phyloP scores from a whole-genome alignment of 1,140 invertebrate species.

The Schlechtendalia chinensis region DNA sequence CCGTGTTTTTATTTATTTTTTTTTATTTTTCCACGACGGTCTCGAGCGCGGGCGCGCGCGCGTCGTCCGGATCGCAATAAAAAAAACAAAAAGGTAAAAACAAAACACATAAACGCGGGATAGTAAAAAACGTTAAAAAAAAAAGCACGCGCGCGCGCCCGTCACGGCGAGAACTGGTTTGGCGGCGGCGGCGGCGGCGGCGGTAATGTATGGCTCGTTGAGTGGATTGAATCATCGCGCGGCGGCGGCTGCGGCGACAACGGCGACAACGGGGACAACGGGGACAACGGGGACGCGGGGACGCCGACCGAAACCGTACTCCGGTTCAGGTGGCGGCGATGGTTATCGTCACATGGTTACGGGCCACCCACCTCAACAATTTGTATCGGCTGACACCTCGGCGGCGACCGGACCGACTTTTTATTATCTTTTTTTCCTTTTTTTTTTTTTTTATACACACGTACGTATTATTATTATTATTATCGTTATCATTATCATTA shows the following conservation, averaged over 20 bases:
- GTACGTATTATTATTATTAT: too few relatives aligned
- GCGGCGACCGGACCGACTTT: conserved; percentile 14
- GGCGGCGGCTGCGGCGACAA: neutral
- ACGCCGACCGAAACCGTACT: conserved; percentile 44
- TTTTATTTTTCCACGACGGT: too few relatives aligned
- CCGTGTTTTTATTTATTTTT: too few relatives aligned
- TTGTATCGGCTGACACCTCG: conserved; percentile 48
- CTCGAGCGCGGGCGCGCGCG: too few relatives aligned
- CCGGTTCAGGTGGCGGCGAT: conserved; percentile 48
- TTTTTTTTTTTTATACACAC: too few relatives aligned
- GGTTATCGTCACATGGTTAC: conserved; percentile 50
- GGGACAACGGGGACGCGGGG: too few relatives aligned
- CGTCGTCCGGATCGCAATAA: conserved; percentile 39
- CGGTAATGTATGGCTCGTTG: conserved; percentile 24
- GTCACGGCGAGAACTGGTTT: conserved; percentile 38
- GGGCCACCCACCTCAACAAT: conserved; percentile 49
- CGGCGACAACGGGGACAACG: too few relatives aligned
- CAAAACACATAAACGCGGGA: neutral
- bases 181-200: too few relatives aligned
- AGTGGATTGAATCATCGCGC: conserved; percentile 45
- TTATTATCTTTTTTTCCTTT: too few relatives aligned
- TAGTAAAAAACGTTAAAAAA: conserved; percentile 29
- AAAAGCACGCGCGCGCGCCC: conserved; percentile 45
- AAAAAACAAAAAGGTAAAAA: neutral
- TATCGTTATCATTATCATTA: too few relatives aligned